Evolutionary conservation across 2,888 invertebrate genomes (phyloP), one percentile per base, ranked within the genome.

Genomic region (Erpobdella octoculata): DNA sequence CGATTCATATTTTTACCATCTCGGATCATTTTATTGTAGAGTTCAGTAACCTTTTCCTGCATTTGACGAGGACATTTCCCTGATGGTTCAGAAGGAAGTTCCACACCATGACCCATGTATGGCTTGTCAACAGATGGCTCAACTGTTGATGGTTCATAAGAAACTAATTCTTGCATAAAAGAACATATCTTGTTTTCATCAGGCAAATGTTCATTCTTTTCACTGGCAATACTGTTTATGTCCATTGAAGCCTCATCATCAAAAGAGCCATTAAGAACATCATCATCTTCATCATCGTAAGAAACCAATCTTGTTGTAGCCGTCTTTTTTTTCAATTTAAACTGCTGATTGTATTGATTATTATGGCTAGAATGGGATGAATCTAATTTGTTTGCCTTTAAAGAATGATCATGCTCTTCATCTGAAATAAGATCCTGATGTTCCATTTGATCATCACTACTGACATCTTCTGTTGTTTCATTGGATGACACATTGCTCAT

Each of bases 1-100:
- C 87, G 87, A 84, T 94, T 96, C 90, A 94, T 91, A 79, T 95
- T 91, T 76, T 90, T 85, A 18, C 91, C 90, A 69, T 89, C 89
- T 59, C 87, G 88, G 74, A 88, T 85, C 89, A 82, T 83, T 72
- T 81, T 81, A 53, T 83, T 89, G 81, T 90, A 89, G 74, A 90
- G 87, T 78, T 88, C 88, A 0, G 88, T 41, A 6, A 76, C 74
- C 68, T 75, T 76, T 9, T 73, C 69, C 41, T 73, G 73, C 48
- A 73, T 36, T 25, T 41, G 65, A 33, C 62, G 67, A 9, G 73
- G 67, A 35, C 73, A 73, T 58, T 69, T 73, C 37, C 62, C 69
- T 25, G 62, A 12, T 5, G 68, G 68, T 21, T 68, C 69, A 12
- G 73, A 64, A n/a, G 73, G 73, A 8, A 73, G 62, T 48, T 71